Evolutionary conservation across 2,113 vertebrate genomes (phyloP).

Genomic region (Steatornis caripensis): DNA sequence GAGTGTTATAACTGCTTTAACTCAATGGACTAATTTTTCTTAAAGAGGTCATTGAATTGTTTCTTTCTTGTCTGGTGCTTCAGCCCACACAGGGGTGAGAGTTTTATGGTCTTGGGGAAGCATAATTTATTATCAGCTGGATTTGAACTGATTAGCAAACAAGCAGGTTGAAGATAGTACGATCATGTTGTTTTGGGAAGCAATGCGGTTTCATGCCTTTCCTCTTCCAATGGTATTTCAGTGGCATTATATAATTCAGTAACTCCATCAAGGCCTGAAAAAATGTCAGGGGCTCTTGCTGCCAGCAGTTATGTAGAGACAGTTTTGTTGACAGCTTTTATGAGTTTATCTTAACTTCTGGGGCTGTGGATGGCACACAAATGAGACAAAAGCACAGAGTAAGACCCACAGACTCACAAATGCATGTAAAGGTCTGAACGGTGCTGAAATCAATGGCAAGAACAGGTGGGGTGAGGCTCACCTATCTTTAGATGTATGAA

Average conservation of each 20-base stretch:
- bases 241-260: background rate
- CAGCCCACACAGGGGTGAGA: too few species aligned
- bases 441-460: background rate
- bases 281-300: background rate
- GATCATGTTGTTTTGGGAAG: background rate
- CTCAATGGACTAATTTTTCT: background rate
- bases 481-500: accelerated
- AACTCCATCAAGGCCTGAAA: background rate
- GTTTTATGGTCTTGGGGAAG: background rate
- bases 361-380: background rate
- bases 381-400: background rate
- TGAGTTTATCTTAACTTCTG: background rate
- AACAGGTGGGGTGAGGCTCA: background rate
- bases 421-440: background rate
- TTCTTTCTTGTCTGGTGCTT: background rate
- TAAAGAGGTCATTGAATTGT: background rate
- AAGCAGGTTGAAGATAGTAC: background rate
- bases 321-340: background rate
- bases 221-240: background rate
- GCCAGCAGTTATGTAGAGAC: background rate
- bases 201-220: background rate
- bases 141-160: background rate
- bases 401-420: background rate
- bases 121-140: background rate
- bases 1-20: background rate